Evolutionary conservation across 2,113 vertebrate species (phyloP).

Genomic region (Callorhinus ursinus): DNA sequence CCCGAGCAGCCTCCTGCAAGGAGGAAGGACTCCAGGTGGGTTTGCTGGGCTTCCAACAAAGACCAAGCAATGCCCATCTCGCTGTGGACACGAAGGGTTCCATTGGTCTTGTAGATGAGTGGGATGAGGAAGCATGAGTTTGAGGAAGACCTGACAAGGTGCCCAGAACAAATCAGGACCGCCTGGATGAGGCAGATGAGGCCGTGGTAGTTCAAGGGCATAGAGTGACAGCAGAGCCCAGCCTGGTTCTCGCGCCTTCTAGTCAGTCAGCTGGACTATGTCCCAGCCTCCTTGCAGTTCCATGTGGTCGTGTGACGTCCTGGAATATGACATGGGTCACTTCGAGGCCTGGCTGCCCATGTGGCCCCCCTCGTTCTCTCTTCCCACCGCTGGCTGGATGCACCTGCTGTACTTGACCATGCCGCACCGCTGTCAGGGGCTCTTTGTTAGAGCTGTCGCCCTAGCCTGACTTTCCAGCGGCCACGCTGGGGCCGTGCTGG

Average conservation of each 20-base stretch:
- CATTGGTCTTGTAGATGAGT: background rate
- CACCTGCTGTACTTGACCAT: background rate
- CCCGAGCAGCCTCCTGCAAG: background rate
- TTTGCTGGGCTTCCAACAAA: no score
- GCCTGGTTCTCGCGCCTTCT: fast-evolving
- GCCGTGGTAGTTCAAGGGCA: background rate
- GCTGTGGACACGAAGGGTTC: background rate
- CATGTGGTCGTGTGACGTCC: fast-evolving
- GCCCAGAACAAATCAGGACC: no score
- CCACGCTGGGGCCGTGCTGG: background rate
- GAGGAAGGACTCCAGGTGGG: background rate
- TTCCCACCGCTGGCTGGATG: background rate
- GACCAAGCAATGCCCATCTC: background rate
- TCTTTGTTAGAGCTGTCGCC: background rate
- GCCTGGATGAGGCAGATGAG: background rate
- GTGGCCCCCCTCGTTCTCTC: background rate
- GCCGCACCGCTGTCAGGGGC: fast-evolving
- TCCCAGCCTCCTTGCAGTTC: background rate
- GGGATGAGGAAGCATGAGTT: background rate
- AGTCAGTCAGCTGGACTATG: fast-evolving
- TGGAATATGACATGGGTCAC: fast-evolving
- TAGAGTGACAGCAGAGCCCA: background rate
- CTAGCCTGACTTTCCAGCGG: background rate
- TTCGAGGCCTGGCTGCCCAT: background rate
- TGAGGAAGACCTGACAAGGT: background rate